These are phyloP conservation scores for Myodes glareolus DNA, from an alignment of 2,113 vertebrate genomes.

Conservation along the genomic window DNA sequence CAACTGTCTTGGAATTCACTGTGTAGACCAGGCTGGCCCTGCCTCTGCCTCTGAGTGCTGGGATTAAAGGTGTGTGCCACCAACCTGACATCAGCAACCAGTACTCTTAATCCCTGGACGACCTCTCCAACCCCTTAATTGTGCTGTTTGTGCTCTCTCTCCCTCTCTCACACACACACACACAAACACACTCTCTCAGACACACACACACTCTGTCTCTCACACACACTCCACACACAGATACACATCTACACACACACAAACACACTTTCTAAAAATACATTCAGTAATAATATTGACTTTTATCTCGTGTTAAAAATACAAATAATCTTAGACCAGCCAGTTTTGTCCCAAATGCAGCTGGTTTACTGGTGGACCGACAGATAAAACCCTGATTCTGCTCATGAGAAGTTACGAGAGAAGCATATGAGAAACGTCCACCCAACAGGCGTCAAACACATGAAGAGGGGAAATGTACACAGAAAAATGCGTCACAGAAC, in stretches of 20 bases:
- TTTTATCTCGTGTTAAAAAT: conserved; percentile 35
- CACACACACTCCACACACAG: too few species aligned
- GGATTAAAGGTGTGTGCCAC: not conserved
- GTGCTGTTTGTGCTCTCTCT: not conserved
- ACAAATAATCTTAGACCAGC: not conserved
- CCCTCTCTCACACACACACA: too few species aligned
- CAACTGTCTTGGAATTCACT: not conserved
- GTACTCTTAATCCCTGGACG: not conserved
- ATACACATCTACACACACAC: too few species aligned
- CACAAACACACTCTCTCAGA: too few species aligned
- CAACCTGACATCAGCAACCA: not conserved
- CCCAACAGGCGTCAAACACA: not conserved
- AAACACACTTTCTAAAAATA: not conserved
- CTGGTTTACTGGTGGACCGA: not conserved
- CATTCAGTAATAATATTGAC: conserved; percentile 40
- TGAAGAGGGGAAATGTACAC: not conserved
- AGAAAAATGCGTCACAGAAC: conserved; percentile 23
- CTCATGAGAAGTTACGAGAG: conserved; percentile 18
- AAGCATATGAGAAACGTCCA: not conserved
- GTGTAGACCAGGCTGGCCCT: not conserved
- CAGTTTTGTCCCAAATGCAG: not conserved
- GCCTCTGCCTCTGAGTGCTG: not conserved
- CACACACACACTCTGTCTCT: too few species aligned
- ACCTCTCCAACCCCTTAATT: not conserved
- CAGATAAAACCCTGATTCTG: conserved; percentile 24